These are phyloP conservation scores for Novumbra hubbsi DNA, from an alignment of 2,797 vertebrate species.

Conservation along the genomic window DNA sequence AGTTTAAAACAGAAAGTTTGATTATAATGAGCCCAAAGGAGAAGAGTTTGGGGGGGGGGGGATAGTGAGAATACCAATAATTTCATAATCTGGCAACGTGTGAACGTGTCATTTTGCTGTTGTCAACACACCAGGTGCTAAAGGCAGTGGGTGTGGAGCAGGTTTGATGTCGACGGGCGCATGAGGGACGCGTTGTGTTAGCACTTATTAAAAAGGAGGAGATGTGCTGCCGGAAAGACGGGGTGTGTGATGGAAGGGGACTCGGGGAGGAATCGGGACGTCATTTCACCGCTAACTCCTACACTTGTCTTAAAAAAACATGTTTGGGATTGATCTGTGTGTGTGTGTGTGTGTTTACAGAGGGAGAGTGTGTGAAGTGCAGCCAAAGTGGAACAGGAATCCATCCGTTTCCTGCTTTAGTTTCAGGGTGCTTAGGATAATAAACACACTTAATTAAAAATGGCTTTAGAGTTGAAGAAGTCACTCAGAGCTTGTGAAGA, in stretches of 20 bases:
- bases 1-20: slow-evolving; percentile 21
- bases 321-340: slow-evolving; percentile 44
- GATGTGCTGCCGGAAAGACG: slow-evolving; percentile 48
- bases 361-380: slow-evolving; percentile 32
- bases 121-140: slow-evolving; percentile 73
- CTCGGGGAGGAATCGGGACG: slow-evolving; percentile 52
- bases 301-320: slow-evolving; percentile 51
- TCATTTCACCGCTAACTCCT: slow-evolving; percentile 42
- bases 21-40: slow-evolving; percentile 15
- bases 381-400: slow-evolving; percentile 66
- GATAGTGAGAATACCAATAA: slow-evolving; percentile 59
- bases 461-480: slow-evolving; percentile 64
- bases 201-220: slow-evolving; percentile 72
- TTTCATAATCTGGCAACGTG: slow-evolving; percentile 68
- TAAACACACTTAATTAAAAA: slow-evolving; percentile 73
- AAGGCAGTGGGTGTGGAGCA: slow-evolving; percentile 68
- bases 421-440: slow-evolving; percentile 64
- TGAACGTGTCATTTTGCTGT: slow-evolving; percentile 72
- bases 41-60: slow-evolving; percentile 20
- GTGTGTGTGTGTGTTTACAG: background rate
- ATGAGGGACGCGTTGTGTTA: slow-evolving; percentile 66
- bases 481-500: slow-evolving; percentile 45
- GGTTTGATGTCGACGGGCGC: slow-evolving; percentile 66
- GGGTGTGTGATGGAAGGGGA: slow-evolving; percentile 43
- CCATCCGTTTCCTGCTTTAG: slow-evolving; percentile 66